Base-by-base conservation (phyloP, 2,113 vertebrate species). In the Bagarius yarrelli region DNA sequence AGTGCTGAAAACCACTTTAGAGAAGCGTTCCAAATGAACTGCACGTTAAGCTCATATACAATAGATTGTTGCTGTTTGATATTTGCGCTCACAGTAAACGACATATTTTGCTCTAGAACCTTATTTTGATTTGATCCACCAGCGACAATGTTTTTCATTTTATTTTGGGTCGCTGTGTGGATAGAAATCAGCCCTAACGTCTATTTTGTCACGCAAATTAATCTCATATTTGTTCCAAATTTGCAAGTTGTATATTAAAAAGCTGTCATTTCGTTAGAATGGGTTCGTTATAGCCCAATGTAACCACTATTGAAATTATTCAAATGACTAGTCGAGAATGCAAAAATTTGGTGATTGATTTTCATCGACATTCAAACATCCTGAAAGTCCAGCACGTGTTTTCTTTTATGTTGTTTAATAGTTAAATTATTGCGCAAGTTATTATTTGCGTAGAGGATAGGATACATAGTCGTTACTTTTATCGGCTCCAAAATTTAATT, bases 341-440 rank as follows among this genome's bases (percentile, higher is more conserved):
- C 86, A 86, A 87, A 72, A 83, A 82, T 59, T 44, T 34, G 70
- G 72, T 56, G 34, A 79, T 82, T 72, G 61, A 74, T 82, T 86
- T 87, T 81, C 84, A 86, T 75, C 78, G 79, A 66, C 75, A 84
- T 87, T 85, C 86, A 87, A 85, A 85, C 83, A 53, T 34, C 55
- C 78, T 83, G 69, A 83, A 50, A 79, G 73, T 56, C 57, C 73
- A 75, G 83, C 82, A 78, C 64, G 76, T 81, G 76, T 60, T 80
- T 71, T 83, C 79, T 79, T 79, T 34, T 53, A 80, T 79, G 56
- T 80, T 70, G 73, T 83, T 83, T 74, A 50, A 73, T 74, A 56
- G 50, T 19, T 82, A 79, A 53, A 79, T 53, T 34, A 69, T 40
- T 57, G 52, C 16, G 23, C 73, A 52, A 76, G 55, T 79, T 76